phyloP scores from a whole-genome alignment of 2,797 vertebrate genomes.

The Momotus momota region DNA sequence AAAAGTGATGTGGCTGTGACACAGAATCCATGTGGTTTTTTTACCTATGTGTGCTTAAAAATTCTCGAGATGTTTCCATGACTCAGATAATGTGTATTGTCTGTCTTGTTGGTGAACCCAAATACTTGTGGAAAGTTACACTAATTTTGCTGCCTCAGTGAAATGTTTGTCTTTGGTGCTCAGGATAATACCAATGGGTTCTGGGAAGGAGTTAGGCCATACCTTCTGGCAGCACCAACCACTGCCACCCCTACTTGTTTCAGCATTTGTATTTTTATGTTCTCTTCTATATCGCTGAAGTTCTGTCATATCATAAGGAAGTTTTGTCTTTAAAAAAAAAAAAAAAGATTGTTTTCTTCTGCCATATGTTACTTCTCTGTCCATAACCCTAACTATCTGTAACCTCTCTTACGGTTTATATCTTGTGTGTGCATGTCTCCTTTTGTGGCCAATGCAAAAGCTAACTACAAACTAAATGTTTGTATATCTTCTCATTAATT shows the following conservation, averaged over 20 bases:
- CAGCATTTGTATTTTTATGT: neutral
- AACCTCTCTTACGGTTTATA: neutral
- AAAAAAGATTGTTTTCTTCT: neutral
- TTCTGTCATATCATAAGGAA: neutral
- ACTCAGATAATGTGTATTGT: accelerated
- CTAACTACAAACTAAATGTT: neutral
- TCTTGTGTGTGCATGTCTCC: neutral
- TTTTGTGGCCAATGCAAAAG: neutral
- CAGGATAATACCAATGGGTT: neutral
- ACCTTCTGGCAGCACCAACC: neutral
- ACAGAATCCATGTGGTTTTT: neutral
- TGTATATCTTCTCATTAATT: neutral
- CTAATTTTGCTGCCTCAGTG: neutral
- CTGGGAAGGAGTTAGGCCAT: neutral
- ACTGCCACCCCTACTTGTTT: neutral
- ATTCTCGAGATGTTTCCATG: neutral
- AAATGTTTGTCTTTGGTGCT: neutral
- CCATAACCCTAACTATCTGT: neutral
- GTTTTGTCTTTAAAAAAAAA: neutral
- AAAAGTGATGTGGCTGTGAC: neutral
- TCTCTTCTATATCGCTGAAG: neutral
- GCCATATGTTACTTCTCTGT: neutral
- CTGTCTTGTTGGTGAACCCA: neutral
- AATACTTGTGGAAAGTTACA: neutral
- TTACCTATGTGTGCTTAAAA: neutral